Evolutionary conservation across 2,888 invertebrate genomes (phyloP).

Genomic region (Encarsia formosa): DNA sequence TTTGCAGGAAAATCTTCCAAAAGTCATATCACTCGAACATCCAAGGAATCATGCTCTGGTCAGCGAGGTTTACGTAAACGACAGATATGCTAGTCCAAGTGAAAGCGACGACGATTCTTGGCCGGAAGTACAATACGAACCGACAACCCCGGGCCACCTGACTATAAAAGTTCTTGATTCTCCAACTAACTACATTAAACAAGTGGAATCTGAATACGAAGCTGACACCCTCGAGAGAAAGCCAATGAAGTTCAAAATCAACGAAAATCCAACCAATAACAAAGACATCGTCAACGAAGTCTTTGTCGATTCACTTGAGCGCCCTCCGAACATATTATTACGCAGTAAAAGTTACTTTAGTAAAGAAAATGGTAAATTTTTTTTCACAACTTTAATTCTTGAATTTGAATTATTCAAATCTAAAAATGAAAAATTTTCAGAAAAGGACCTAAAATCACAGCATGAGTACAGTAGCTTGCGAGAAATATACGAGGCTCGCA

Average conservation of each 20-base stretch:
- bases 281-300: conserved; percentile 46
- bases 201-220: conserved; percentile 78
- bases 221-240: conserved; percentile 83
- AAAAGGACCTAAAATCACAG: conserved; percentile 34
- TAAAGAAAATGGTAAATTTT: conserved; percentile 48
- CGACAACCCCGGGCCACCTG: conserved; percentile 71
- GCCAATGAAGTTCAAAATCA: conserved; percentile 58
- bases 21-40: conserved; percentile 52
- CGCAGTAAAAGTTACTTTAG: conserved; percentile 70
- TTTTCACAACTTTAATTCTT: too few species aligned
- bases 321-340: conserved; percentile 61
- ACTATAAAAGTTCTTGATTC: conserved; percentile 82
- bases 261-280: conserved; percentile 45
- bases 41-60: conserved; percentile 64
- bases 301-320: conserved; percentile 58
- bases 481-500: conserved; percentile 66
- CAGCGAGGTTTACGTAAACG: conserved; percentile 76
- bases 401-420: too few species aligned
- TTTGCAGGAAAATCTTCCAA: conserved; percentile 51
- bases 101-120: conserved; percentile 56
- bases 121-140: conserved; percentile 57
- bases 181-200: conserved; percentile 70
- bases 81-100: conserved; percentile 58
- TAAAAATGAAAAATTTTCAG: too few species aligned
- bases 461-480: conserved; percentile 66